A percentile compares a stretch with the other conserved stretches of the same genome.
Conservation (phyloP, 2,113 vertebrate genomes). For the Eulemur rufifrons region DNA sequence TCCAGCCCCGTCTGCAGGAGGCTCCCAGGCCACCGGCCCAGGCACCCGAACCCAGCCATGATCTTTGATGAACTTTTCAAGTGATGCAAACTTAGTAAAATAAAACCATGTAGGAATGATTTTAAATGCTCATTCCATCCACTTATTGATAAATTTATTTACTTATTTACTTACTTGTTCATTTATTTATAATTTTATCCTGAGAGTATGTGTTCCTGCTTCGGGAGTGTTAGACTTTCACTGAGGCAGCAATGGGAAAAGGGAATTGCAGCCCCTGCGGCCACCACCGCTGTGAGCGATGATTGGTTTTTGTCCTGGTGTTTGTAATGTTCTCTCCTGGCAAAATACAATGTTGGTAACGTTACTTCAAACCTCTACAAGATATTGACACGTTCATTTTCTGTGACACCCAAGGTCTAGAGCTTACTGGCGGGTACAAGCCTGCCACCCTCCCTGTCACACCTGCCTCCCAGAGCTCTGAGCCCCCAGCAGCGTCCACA, state of each 20-base stretch:
- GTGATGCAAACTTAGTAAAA: neutral
- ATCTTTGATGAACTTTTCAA: neutral
- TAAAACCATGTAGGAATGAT: neutral
- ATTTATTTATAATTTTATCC: neutral
- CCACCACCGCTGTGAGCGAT: neutral
- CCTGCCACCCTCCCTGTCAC: too few relatives aligned
- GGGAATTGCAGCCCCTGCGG: fast-evolving
- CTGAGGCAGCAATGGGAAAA: neutral
- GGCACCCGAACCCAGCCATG: neutral
- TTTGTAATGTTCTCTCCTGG: neutral
- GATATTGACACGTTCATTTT: neutral
- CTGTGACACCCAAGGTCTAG: neutral
- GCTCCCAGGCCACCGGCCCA: neutral
- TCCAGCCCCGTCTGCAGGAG: too few relatives aligned
- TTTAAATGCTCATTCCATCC: neutral
- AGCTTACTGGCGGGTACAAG: neutral
- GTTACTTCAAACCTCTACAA: neutral
- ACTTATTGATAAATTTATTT: neutral
- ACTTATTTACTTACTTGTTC: neutral
- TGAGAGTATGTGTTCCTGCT: neutral
- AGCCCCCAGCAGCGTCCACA: neutral
- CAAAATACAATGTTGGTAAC: neutral
- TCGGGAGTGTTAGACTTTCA: too few relatives aligned
- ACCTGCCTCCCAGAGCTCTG: neutral
- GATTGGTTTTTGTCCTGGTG: neutral